Base-by-base conservation (phyloP, 2,113 vertebrate genomes). In the Hypomesus transpacificus region DNA sequence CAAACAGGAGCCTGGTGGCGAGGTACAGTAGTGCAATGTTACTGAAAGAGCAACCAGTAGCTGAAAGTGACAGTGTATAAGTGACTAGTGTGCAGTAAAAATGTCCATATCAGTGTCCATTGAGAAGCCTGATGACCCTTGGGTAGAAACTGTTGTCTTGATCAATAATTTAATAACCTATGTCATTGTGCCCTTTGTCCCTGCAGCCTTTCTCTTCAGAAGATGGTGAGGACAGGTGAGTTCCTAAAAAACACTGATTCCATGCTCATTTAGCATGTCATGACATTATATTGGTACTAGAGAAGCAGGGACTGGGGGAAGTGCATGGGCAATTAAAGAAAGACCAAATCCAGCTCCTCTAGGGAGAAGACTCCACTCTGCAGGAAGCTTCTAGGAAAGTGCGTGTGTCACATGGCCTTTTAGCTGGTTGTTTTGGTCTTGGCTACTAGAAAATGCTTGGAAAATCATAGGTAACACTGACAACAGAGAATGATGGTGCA, bases 181-280 rank as follows among this genome's bases (percentile, higher is more conserved):
- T 74, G 21, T 70, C 22, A 28, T 11, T 66, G 9, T 17, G 56
- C 20, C 60, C 18, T 62, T 61, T 74, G 9, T 52, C 31, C 22
- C 52, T 31, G 77, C 80, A 93, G 91, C 84, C 95, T 59, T 93
- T 95, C 80, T 22, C 92, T 22, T 59, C 93, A 53, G 96, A 99
- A 69, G 96, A 99, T 9, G 77, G 94, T 81, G 97, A 98, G 76
- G 97, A 99, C 82, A 94, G 94, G 97, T 98, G 91, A 91, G 93
- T 78, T 80, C 54, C 2, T 26, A 62, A 31, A 31, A 52, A n/a
- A 5, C 26, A 22, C 4, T 14, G 9, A 62, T 73, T 80, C 81
- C 59, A 73, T 54, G 46, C 24, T 74, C 51, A 3, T 34, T 46
- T 71, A 51, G 31, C 5, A 1, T 61, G 59, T 59, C 4, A 24